Evolutionary conservation across 2,797 vertebrate species (phyloP).

Genomic region (Adelosebastes latens): DNA sequence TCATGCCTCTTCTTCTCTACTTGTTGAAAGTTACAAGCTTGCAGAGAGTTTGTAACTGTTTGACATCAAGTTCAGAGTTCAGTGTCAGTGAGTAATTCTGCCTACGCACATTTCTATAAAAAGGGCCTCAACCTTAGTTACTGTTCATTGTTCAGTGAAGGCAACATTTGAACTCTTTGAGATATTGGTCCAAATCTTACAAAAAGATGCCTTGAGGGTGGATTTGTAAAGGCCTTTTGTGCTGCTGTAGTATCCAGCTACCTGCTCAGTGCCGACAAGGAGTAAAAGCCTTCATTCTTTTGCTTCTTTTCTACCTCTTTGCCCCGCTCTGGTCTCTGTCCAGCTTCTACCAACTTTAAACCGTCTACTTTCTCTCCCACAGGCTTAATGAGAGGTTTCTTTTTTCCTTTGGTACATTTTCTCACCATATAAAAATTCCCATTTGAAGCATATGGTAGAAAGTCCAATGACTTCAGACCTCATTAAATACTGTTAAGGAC

Average conservation of each 20-base stretch:
- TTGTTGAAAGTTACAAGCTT: not conserved
- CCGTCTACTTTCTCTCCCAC: constrained; percentile 40
- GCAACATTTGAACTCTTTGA: constrained; percentile 28
- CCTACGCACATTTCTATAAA: not conserved
- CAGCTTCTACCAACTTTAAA: constrained; percentile 44
- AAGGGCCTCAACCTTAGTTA: not conserved
- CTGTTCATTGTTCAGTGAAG: constrained; percentile 17
- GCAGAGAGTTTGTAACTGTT: constrained; percentile 1
- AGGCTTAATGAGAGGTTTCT: constrained; percentile 38
- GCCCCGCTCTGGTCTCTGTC: constrained; percentile 38
- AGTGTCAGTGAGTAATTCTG: not conserved
- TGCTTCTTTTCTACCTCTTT: constrained; percentile 32
- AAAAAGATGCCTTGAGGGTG: constrained; percentile 28
- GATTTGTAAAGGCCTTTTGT: constrained; percentile 58
- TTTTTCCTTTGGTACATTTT: constrained; percentile 27
- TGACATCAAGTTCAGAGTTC: constrained; percentile 13
- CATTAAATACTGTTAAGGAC: constrained; percentile 36
- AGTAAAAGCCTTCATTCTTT: constrained; percentile 49
- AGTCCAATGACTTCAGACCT: constrained; percentile 45
- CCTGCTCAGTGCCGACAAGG: constrained; percentile 17
- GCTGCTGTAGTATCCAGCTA: constrained; percentile 48
- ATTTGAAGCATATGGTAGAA: constrained; percentile 43
- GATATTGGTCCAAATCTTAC: constrained; percentile 20
- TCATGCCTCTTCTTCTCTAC: not conserved
- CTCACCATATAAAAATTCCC: constrained; percentile 49